Percentiles rank a stretch among this genome's conserved stretches.
Conservation (phyloP, 2,113 vertebrate species). For the Ardeotis arabs region DNA sequence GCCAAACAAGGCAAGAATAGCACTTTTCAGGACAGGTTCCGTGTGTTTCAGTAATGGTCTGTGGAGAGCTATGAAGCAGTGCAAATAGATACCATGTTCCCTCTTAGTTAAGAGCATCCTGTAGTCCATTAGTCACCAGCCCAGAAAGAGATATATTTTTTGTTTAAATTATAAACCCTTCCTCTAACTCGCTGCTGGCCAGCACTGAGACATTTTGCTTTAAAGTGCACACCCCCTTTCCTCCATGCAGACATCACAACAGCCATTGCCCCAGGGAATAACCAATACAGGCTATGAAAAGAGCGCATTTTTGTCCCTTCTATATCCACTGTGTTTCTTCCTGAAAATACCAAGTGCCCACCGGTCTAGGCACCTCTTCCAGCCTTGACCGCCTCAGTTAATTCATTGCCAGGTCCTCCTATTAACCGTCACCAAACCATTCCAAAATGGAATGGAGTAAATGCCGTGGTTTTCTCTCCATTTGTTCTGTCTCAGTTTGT, state of each 20-base stretch:
- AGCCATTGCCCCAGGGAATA: not conserved
- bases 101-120: not conserved
- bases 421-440: not conserved
- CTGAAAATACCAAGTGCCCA: not conserved
- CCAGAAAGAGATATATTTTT: slow-evolving; percentile 30
- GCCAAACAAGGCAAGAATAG: not conserved
- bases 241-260: not conserved
- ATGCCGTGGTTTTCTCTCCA: not conserved
- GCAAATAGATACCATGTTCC: not conserved
- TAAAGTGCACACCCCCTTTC: not conserved
- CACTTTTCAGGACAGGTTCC: not conserved
- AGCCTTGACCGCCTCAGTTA: not conserved
- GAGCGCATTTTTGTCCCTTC: not conserved
- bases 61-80: not conserved
- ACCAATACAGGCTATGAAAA: not conserved
- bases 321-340: not conserved
- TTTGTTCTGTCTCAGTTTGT: not conserved
- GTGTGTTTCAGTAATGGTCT: not conserved
- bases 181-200: slow-evolving; percentile 35
- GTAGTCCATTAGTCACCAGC: not conserved
- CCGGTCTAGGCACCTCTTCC: not conserved
- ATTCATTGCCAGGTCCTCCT: not conserved
- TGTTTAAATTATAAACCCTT: not conserved
- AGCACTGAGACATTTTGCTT: not conserved
- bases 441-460: not conserved